Percentiles rank a stretch among this genome's conserved stretches.
Evolutionary conservation across 2,113 vertebrate species (phyloP).

Genomic region (Apodemus sylvaticus): DNA sequence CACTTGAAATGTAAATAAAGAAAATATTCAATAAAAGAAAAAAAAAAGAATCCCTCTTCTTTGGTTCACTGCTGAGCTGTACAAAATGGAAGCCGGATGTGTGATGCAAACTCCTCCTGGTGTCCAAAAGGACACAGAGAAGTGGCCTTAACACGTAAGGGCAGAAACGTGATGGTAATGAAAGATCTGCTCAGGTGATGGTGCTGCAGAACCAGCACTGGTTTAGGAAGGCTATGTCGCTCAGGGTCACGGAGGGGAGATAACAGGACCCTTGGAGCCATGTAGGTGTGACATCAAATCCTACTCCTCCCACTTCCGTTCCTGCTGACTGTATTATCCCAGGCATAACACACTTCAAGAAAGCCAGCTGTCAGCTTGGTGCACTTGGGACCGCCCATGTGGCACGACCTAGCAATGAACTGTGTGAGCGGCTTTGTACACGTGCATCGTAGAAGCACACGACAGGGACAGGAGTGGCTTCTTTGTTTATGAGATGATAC

Average conservation of each 20-base stretch:
- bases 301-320: background rate
- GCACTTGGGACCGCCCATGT: background rate
- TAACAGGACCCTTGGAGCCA: background rate
- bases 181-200: background rate
- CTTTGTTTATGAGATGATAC: background rate
- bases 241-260: background rate
- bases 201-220: background rate
- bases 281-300: background rate
- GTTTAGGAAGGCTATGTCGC: background rate
- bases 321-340: background rate
- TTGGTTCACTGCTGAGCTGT: background rate
- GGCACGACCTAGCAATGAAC: background rate
- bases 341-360: background rate
- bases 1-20: no score
- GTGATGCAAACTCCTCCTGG: background rate
- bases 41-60: no score
- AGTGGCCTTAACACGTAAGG: background rate
- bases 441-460: background rate
- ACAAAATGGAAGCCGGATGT: background rate
- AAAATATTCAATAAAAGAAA: no score
- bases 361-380: background rate
- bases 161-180: background rate
- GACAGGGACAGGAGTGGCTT: background rate
- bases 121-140: background rate
- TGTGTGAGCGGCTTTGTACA: background rate